Conservation (phyloP, 1,140 invertebrate genomes). For the Penaeus chinensis region DNA sequence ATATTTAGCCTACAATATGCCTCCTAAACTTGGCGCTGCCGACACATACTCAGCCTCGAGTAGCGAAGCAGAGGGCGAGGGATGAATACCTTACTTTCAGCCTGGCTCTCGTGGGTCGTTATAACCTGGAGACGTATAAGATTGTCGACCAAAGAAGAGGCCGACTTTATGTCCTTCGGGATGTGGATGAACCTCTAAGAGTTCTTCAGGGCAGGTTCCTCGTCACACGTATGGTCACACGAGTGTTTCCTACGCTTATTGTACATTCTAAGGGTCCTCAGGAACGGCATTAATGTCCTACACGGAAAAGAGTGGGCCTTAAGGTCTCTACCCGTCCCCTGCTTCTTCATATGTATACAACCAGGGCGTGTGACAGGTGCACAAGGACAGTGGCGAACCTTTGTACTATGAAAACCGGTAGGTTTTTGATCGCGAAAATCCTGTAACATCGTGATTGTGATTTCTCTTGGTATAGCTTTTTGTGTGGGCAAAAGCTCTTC, state of each 20-base stretch:
- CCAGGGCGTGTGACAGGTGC: too few species aligned
- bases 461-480: too few species aligned
- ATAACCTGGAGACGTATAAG: not conserved
- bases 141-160: too few species aligned
- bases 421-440: too few species aligned
- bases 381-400: too few species aligned
- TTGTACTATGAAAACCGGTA: too few species aligned
- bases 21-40: constrained; percentile 40
- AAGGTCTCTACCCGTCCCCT: not conserved
- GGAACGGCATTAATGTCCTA: not conserved
- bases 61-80: not conserved
- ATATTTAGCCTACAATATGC: constrained; percentile 25
- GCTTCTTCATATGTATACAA: too few species aligned
- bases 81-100: not conserved
- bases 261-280: constrained; percentile 30
- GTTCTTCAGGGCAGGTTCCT: not conserved
- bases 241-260: constrained; percentile 34
- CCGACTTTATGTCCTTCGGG: too few species aligned
- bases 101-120: not conserved
- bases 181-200: too few species aligned
- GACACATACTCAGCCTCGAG: constrained; percentile 13
- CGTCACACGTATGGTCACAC: constrained; percentile 9
- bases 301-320: not conserved
- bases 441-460: too few species aligned
- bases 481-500: too few species aligned